Evolutionary conservation across 2,797 vertebrate genomes (phyloP).

Genomic region (Hirundo rustica): DNA sequence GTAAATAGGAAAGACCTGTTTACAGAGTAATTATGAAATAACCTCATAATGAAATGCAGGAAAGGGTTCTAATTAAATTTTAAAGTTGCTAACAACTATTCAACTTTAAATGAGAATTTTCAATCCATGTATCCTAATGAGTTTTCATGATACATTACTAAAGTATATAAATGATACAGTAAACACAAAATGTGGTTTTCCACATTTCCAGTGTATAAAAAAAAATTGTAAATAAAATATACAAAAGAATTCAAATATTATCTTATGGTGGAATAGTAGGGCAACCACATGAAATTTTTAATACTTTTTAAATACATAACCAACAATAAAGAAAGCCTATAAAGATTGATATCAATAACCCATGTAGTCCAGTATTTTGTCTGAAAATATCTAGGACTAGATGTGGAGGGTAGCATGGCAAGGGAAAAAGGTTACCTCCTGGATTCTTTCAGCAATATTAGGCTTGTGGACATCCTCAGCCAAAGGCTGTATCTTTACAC

Average conservation of each 20-base stretch:
- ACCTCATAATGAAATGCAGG: constrained; percentile 88
- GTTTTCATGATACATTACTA: constrained; percentile 66
- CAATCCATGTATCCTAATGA: constrained; percentile 55
- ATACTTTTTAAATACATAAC: neutral
- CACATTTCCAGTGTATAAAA: neutral
- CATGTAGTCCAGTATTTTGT: neutral
- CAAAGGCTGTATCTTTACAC: neutral
- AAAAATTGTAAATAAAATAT: constrained; percentile 55
- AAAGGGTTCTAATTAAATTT: constrained; percentile 84
- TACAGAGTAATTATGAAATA: constrained; percentile 86
- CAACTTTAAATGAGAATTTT: constrained; percentile 73
- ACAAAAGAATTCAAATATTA: constrained; percentile 15
- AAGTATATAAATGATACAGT: constrained; percentile 27
- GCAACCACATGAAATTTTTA: neutral
- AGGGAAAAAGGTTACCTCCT: neutral
- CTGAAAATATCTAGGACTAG: neutral
- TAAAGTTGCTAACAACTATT: constrained; percentile 83
- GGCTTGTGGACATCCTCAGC: neutral
- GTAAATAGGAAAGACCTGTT: constrained; percentile 70
- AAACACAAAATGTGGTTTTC: constrained; percentile 27
- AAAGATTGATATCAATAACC: neutral
- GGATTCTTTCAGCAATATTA: neutral
- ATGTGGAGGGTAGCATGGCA: neutral
- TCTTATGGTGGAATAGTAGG: neutral
- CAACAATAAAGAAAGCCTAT: neutral